Evolutionary conservation across 2,888 invertebrate species (phyloP).

Genomic region (Pogonocherus hispidulus): DNA sequence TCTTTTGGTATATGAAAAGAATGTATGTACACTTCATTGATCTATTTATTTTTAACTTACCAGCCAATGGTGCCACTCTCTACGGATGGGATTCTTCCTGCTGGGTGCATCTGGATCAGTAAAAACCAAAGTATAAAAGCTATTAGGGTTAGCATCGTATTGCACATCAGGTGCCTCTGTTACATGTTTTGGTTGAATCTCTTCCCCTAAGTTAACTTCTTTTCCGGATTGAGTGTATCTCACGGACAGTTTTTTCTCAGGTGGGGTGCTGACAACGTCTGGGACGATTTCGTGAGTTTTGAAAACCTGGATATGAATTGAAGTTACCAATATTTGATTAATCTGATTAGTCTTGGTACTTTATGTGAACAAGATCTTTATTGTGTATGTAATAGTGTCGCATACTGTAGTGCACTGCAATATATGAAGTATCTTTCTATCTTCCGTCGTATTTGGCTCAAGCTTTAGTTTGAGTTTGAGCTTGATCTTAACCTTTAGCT

Average conservation of each 20-base stretch:
- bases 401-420: no score
- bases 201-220: constrained; percentile 74
- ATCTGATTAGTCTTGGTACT: background rate
- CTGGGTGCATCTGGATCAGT: constrained; percentile 85
- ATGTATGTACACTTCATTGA: no score
- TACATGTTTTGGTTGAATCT: constrained; percentile 79
- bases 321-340: background rate
- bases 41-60: constrained; percentile 64
- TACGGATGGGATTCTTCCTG: constrained; percentile 75
- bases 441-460: no score
- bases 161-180: constrained; percentile 77
- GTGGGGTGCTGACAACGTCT: constrained; percentile 76
- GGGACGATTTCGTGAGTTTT: constrained; percentile 47
- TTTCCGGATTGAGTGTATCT: constrained; percentile 70
- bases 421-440: no score
- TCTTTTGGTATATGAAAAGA: no score
- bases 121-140: constrained; percentile 76
- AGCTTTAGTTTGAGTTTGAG: no score
- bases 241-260: constrained; percentile 70
- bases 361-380: background rate
- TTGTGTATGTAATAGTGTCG: no score
- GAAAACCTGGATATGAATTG: constrained; percentile 54
- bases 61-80: constrained; percentile 86
- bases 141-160: constrained; percentile 74
- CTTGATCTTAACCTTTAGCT: no score